Base-by-base conservation (phyloP, 2,113 vertebrate species). In the Cynopterus brachyotis region DNA sequence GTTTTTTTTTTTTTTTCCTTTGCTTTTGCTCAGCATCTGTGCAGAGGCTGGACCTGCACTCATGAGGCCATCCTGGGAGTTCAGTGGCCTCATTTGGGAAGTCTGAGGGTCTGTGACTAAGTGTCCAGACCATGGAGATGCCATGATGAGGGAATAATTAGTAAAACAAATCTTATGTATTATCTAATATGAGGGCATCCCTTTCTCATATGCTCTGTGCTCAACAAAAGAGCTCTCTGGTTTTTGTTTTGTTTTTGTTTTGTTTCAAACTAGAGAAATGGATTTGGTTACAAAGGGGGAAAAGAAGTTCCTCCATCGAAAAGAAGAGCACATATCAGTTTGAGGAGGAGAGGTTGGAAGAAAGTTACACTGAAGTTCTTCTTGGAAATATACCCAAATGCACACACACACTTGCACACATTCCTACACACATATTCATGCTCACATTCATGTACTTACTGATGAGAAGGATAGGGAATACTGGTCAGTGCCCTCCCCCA, bases 1-100 rank as follows among this genome's bases (percentile, higher is more conserved):
- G 66, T 66, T 97, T 91, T 59, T 79, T 69, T 66, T 97, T 91
- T 59, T 79, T 72, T 66, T 97, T 84, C 42, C 11, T 66, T 75
- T 88, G 6, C 47, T 40, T 89, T 91, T 85, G 53, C 62, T 79
- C 30, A 70, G 20, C 3, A 67, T 81, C 59, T 72, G n/a, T 4
- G 11, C 35, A 81, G 70, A 84, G 37, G 7, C n/a, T 72, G 57
- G 67, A n/a, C 19, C 40, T 72, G 3, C 5, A 9, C n/a, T 91
- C 69, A 75, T 35, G n/a, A 86, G 55, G 69, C 72, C 11, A 26
- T 64, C 20, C 55, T 64, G 47, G 40, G n/a, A 79, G 12, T n/a
- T 37, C 72, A 47, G 2, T 50, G 17, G 40, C 55, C 47, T 70
- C 24, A 20, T 17, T 4, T 45, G 55, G 62, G 20, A n/a, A 69